A percentile compares a stretch with the other conserved stretches of the same genome.
phyloP scores from a whole-genome alignment of 2,888 invertebrate species.

The Agonopterix heracliana region DNA sequence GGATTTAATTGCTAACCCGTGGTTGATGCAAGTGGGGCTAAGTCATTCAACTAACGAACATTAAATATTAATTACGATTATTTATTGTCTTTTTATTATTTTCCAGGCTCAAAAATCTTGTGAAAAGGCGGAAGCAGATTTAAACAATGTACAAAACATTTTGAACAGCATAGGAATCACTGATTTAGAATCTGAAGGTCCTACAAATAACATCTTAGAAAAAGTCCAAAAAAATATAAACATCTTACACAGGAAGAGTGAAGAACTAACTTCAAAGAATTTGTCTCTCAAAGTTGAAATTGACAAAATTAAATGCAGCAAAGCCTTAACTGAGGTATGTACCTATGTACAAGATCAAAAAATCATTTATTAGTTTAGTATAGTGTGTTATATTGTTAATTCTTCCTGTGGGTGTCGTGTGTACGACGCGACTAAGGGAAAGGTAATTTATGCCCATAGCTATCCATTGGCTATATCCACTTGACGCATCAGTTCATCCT shows the following conservation, averaged over 20 bases:
- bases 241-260: conserved; percentile 50
- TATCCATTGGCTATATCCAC: too few species aligned
- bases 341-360: neutral
- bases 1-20: too few species aligned
- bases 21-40: too few species aligned
- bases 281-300: conserved; percentile 55
- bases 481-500: too few species aligned
- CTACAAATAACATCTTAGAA: conserved; percentile 39
- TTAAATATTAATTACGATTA: neutral
- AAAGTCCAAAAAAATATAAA: conserved; percentile 52
- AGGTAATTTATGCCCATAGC: too few species aligned
- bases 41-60: too few species aligned
- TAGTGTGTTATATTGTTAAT: neutral
- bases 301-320: conserved; percentile 44
- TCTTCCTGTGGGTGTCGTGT: too few species aligned
- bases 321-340: conserved; percentile 41
- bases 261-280: conserved; percentile 57
- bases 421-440: too few species aligned
- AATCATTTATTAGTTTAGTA: neutral
- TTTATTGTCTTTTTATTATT: conserved; percentile 8
- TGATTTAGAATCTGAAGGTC: conserved; percentile 36
- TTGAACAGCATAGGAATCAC: conserved; percentile 49
- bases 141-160: conserved; percentile 54
- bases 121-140: conserved; percentile 68
- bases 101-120: conserved; percentile 51